Evolutionary conservation across 37 sponge, comb jelly and placozoan genomes (phyloP), one percentile per base, ranked within the genome.

Genomic region (Crambe crambe): DNA sequence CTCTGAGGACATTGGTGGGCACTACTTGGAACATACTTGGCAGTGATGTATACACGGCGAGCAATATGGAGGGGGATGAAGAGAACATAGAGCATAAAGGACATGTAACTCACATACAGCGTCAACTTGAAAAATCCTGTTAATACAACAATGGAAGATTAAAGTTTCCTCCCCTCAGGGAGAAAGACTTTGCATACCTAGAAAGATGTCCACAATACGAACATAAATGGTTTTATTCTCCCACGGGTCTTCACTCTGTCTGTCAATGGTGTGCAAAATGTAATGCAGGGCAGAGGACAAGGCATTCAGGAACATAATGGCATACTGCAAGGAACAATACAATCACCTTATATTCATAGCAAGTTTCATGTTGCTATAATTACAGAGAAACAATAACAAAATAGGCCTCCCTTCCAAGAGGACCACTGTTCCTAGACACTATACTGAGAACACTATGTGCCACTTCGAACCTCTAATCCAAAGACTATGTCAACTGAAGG

Each of bases 221-320:
- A 96, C 88, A 79, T 96, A 98, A 42, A 96, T 88, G 26, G 97
- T 80, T 76, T 98, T 98, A 85, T 96, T 96, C 63, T 96, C 97
- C 99, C 99, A 98, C 0, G 97, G 97, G 73, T 94, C 87, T 60
- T 95, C 97, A 72, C 89, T 90, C 70, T 83, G 86, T 26, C 94
- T 78, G 84, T 98, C 97, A 32, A 98, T 94, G 34, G 87, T 72
- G 81, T 98, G 94, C 2, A 98, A 86, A 38, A 98, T 58, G 79
- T 98, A 98, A 80, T 92, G 91, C 27, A 83, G 71, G 62, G 87
- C 42, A 5, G 86, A 83, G 37, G 83, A 87, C 42, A 85, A 22
- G 21, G 80, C 91, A 63, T 85, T 67, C 20, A 88, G 63, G 44
- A 98, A 67, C 78, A 98, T 91, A 22, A 98, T 91, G 40, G 92